Conservation (phyloP, 2,888 invertebrate species). For the Drosophila lutescens region DNA sequence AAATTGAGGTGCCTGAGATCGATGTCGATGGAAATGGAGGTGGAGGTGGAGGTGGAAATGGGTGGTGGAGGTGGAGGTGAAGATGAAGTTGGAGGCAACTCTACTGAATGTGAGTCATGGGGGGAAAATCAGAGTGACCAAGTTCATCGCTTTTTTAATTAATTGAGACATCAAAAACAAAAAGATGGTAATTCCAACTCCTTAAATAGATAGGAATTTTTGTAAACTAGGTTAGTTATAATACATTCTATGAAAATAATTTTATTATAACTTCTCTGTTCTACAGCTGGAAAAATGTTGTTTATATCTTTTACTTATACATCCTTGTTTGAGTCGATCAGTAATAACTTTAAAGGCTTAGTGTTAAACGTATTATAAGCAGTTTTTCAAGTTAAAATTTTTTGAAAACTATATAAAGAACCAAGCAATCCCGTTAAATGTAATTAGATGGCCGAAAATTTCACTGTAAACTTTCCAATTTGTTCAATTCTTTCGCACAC, state of each 20-base stretch:
- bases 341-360: too few relatives aligned
- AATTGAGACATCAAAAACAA: neutral
- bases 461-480: conserved; percentile 35
- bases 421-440: neutral
- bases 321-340: too few relatives aligned
- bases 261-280: too few relatives aligned
- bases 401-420: neutral
- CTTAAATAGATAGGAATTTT: too few relatives aligned
- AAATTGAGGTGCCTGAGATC: conserved; percentile 30
- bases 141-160: conserved; percentile 1
- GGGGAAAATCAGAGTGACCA: neutral
- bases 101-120: conserved; percentile 4
- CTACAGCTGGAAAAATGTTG: too few relatives aligned
- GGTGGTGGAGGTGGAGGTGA: neutral
- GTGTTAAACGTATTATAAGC: too few relatives aligned
- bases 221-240: too few relatives aligned
- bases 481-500: conserved; percentile 16
- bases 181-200: too few relatives aligned
- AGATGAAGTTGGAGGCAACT: neutral
- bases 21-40: conserved; percentile 11
- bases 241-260: too few relatives aligned
- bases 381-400: too few relatives aligned
- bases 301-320: too few relatives aligned
- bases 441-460: conserved; percentile 1
- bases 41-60: conserved; percentile 2